Conservation (phyloP, 2,113 vertebrate genomes). For the Heterotilapia buettikoferi region DNA sequence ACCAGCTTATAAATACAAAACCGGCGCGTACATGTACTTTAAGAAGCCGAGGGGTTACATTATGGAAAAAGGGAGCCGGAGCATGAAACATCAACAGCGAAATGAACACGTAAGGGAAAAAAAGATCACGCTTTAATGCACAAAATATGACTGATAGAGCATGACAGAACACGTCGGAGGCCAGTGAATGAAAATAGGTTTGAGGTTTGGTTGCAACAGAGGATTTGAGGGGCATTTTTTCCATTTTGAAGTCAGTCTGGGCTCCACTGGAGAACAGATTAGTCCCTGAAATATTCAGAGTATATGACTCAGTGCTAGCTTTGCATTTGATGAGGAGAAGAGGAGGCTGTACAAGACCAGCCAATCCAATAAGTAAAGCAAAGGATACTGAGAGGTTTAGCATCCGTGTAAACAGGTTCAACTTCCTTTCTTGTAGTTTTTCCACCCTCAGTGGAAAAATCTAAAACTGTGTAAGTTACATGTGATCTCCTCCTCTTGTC, state of each 20-base stretch:
- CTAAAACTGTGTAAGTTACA: neutral
- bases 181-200: conserved; percentile 37
- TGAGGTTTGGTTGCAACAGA: conserved; percentile 42
- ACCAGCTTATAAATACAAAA: neutral
- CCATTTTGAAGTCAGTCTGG: conserved; percentile 13
- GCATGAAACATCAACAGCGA: neutral
- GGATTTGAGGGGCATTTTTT: conserved; percentile 11
- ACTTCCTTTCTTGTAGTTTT: neutral
- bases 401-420: neutral
- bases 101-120: conserved; percentile 28
- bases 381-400: neutral
- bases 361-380: neutral
- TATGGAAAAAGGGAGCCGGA: conserved; percentile 32
- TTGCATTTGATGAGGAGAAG: neutral
- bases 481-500: neutral
- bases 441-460: neutral
- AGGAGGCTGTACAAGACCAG: neutral
- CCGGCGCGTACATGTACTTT: neutral
- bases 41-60: neutral
- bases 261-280: conserved; percentile 38
- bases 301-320: neutral
- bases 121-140: conserved; percentile 36
- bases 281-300: neutral
- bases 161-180: conserved; percentile 34
- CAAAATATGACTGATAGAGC: conserved; percentile 46